These are phyloP conservation scores for Mycteria americana DNA, from an alignment of 2,797 vertebrate species.

Conservation along the genomic window DNA sequence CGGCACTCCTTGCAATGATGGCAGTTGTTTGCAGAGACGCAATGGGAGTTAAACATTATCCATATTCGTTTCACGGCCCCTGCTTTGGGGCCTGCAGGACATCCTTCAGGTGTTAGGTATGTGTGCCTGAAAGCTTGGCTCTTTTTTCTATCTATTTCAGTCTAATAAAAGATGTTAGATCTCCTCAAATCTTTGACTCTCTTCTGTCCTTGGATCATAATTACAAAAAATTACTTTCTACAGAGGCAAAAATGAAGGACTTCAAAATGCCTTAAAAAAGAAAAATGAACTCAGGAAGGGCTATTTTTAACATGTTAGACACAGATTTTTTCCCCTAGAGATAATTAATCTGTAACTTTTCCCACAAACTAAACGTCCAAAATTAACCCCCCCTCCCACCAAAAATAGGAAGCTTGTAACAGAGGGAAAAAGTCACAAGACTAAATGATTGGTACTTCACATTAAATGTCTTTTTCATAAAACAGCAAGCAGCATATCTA, in stretches of 20 bases:
- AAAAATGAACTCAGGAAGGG: slow-evolving; percentile 26
- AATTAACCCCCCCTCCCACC: not conserved
- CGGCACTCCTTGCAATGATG: not conserved
- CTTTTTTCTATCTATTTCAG: not conserved
- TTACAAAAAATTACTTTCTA: slow-evolving; percentile 51
- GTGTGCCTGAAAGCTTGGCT: not conserved
- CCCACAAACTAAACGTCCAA: slow-evolving; percentile 20
- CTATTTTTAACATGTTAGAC: slow-evolving; percentile 34
- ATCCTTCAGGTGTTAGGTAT: not conserved
- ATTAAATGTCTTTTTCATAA: slow-evolving; percentile 33
- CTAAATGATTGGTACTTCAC: slow-evolving; percentile 20
- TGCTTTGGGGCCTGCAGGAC: not conserved
- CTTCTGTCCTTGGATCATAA: slow-evolving; percentile 40
- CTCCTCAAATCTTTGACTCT: not conserved
- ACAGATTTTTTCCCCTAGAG: not conserved
- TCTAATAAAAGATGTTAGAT: slow-evolving; percentile 28
- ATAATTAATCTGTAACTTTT: slow-evolving; percentile 43
- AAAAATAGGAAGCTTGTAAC: not conserved
- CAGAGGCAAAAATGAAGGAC: not conserved
- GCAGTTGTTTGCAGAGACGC: not conserved
- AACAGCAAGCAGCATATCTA: slow-evolving; percentile 20
- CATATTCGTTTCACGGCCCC: not conserved
- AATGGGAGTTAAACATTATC: not conserved
- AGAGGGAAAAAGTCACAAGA: slow-evolving; percentile 23
- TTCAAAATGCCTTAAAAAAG: slow-evolving; percentile 35